Evolutionary conservation across 2,113 vertebrate genomes (phyloP).

Genomic region (Centropus bengalensis): DNA sequence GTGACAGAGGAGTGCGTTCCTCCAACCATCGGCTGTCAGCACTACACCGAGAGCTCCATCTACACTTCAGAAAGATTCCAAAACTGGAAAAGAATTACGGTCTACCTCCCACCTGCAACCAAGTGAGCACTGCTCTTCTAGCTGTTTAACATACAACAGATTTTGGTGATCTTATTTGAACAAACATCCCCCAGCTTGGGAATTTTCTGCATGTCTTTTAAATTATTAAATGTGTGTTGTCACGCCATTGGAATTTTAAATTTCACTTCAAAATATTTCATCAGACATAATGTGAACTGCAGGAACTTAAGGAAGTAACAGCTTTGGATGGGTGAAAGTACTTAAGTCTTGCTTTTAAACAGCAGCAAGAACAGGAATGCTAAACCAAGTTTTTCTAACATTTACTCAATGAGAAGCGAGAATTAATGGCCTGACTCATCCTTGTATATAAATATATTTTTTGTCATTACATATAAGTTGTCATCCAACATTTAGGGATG

Average conservation of each 20-base stretch:
- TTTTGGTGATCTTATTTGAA: slow-evolving; percentile 66
- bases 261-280: slow-evolving; percentile 39
- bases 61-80: slow-evolving; percentile 92
- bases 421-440: not conserved
- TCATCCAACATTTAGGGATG: not conserved
- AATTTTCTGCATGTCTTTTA: slow-evolving; percentile 30
- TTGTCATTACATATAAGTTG: not conserved
- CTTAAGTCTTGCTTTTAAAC: not conserved
- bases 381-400: slow-evolving; percentile 2
- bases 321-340: not conserved
- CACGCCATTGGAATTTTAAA: slow-evolving; percentile 11
- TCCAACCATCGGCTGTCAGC: slow-evolving; percentile 92
- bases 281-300: not conserved
- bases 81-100: slow-evolving; percentile 92
- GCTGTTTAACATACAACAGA: slow-evolving; percentile 29
- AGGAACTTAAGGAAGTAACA: slow-evolving; percentile 23
- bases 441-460: not conserved
- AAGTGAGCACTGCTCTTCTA: slow-evolving; percentile 73
- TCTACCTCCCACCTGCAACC: slow-evolving; percentile 86
- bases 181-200: slow-evolving; percentile 38
- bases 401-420: not conserved
- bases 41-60: slow-evolving; percentile 91
- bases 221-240: slow-evolving; percentile 58
- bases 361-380: not conserved
- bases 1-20: slow-evolving; percentile 94